Evolutionary conservation across 2,888 invertebrate species (phyloP).

Genomic region (Parapristionchus giblindavisi): DNA sequence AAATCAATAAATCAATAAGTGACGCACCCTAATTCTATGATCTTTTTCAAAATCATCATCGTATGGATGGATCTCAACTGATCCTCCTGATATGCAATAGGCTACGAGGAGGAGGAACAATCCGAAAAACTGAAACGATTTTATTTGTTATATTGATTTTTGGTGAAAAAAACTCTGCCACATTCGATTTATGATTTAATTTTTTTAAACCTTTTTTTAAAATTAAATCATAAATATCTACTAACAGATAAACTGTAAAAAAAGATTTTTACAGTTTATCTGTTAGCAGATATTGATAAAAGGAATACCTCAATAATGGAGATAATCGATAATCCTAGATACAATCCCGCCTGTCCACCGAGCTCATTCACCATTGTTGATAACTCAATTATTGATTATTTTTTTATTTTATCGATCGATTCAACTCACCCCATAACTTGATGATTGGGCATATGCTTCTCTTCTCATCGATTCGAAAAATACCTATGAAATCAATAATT

Average conservation of each 20-base stretch:
- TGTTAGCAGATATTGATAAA: too few relatives aligned
- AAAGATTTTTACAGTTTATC: too few relatives aligned
- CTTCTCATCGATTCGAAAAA: slow-evolving; percentile 69
- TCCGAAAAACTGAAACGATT: slow-evolving; percentile 45
- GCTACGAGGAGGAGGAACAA: slow-evolving; percentile 45
- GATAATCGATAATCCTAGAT: slow-evolving; percentile 71
- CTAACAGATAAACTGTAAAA: too few relatives aligned
- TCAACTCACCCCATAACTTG: slow-evolving; percentile 49
- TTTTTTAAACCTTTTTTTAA: too few relatives aligned
- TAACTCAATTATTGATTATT: slow-evolving; percentile 60
- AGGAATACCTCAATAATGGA: slow-evolving; percentile 70
- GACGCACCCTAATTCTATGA: slow-evolving; percentile 46
- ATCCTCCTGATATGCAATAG: slow-evolving; percentile 49
- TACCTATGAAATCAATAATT: slow-evolving; percentile 65
- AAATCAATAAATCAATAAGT: slow-evolving; percentile 4
- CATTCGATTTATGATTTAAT: too few relatives aligned
- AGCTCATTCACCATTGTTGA: slow-evolving; percentile 70
- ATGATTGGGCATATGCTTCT: slow-evolving; percentile 54
- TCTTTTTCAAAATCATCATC: slow-evolving; percentile 49
- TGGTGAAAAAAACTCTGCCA: too few relatives aligned
- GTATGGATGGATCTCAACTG: slow-evolving; percentile 46
- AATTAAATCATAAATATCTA: too few relatives aligned
- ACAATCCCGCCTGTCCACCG: slow-evolving; percentile 71
- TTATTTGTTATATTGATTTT: too few relatives aligned
- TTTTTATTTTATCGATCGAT: background rate